These are phyloP conservation scores for Corythornis vintsioides DNA, from an alignment of 2,113 vertebrate genomes.

Conservation along the genomic window DNA sequence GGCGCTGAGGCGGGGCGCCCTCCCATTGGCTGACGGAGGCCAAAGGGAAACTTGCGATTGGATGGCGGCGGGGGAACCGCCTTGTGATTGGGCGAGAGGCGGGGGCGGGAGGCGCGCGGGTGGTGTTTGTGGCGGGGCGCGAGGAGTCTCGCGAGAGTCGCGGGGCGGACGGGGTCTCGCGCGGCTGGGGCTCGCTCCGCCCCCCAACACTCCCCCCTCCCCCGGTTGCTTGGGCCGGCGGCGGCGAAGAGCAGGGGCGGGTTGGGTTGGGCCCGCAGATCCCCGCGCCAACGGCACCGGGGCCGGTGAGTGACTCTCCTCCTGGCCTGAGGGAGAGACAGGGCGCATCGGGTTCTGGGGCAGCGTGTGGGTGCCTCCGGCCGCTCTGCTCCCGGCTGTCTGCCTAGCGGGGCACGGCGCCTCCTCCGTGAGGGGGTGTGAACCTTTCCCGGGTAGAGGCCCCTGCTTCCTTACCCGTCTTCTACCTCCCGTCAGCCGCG, in stretches of 20 bases:
- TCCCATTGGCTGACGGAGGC: neutral
- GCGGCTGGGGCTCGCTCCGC: neutral
- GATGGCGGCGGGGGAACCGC: fast-evolving
- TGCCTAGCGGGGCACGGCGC: neutral
- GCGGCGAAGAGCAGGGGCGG: neutral
- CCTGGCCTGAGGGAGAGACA: neutral
- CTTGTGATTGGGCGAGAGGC: neutral
- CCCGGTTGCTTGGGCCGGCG: neutral
- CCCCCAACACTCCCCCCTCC: neutral
- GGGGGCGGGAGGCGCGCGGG: neutral
- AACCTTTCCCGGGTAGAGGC: neutral
- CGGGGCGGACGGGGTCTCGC: neutral
- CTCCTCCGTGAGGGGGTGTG: neutral
- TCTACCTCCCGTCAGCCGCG: neutral
- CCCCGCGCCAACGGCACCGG: neutral
- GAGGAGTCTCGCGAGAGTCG: slow-evolving; percentile 33
- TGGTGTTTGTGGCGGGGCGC: neutral
- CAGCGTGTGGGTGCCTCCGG: too few species aligned
- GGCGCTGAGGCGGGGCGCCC: neutral
- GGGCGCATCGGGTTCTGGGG: neutral
- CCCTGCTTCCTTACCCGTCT: too few species aligned
- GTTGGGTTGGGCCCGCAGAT: neutral
- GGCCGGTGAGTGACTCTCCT: neutral
- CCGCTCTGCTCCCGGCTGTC: neutral
- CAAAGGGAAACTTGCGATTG: neutral